Conservation (phyloP, 2,113 vertebrate genomes). For the Neolamprologus sp. region DNA sequence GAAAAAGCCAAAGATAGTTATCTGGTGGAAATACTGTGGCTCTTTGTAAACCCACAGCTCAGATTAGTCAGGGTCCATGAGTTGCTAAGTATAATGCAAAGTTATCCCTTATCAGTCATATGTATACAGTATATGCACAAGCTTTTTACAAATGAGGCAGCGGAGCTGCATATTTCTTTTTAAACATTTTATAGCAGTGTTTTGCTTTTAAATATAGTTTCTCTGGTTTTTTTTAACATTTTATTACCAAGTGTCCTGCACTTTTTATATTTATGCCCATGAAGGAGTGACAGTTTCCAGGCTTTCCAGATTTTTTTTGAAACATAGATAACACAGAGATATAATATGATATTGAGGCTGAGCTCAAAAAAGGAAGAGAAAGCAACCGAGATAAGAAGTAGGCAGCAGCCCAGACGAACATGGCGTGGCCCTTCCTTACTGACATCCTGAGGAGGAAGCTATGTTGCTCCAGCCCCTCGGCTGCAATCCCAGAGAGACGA, state of each 20-base stretch:
- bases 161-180: neutral
- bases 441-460: conserved; percentile 70
- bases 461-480: conserved; percentile 33
- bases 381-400: conserved; percentile 43
- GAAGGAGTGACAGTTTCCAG: neutral
- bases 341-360: neutral
- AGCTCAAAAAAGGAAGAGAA: conserved; percentile 12
- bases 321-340: conserved; percentile 3
- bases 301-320: neutral
- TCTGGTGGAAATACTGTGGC: neutral
- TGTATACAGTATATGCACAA: neutral
- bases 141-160: neutral
- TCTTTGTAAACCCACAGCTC: neutral
- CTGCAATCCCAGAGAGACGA: conserved; percentile 33
- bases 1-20: neutral
- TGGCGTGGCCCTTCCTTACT: conserved; percentile 63
- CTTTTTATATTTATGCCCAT: neutral
- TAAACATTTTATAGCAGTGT: neutral
- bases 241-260: neutral
- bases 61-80: neutral
- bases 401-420: conserved; percentile 61
- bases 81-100: neutral
- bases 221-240: neutral
- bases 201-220: neutral
- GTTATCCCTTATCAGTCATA: neutral